Base-by-base conservation (phyloP, 1,140 invertebrate genomes). In the Hycleus phaleratus region DNA sequence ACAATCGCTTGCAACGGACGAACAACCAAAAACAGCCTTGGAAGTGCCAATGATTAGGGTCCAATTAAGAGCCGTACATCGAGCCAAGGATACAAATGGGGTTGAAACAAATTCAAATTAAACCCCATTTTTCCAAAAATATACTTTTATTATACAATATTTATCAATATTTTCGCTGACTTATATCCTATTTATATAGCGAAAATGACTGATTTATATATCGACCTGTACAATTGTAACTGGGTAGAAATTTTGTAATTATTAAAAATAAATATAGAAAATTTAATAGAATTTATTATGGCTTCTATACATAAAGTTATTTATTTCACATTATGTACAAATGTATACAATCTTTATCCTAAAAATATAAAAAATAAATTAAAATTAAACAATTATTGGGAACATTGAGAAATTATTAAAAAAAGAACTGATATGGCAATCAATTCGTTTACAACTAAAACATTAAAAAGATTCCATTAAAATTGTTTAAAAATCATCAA, bases 11-110 rank as follows among this genome's bases (percentile, higher is more conserved):
- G 24, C 40, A 9, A 52, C 38, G 3, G 38, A 24, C 3, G 54
- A 60, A 49, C 10, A n/a, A 0, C 58, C 49, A 38, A 62, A 60
- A 58, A 51, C 63, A 4, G 65, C 45, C 0, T 40, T 67, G 4
- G 57, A 61, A 26, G 63, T 67, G 7, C 65, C 65, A 2, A 56
- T 65, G 62, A 67, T 67, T 26, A 63, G 59, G 25, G 55, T 67
- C 8, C 58, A 65, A 44, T 45, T 65, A 39, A 61, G 61, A 25
- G 61, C 65, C 25, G 60, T 59, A 11, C 48, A 63, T 9, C 49
- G 48, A 24, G 56, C 59, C n/a, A 56, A 55, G 38, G 63, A 63
- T 38, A 51, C 58, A 39, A 67, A 67, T 40, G 65, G 65, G 8
- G 47, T 65, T 12, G 65, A 42, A 32, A 32, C 32, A 32, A 32